Evolutionary conservation across 2,797 vertebrate genomes (phyloP), one percentile per base, ranked within the genome.

Genomic region (Rallus crepitans): DNA sequence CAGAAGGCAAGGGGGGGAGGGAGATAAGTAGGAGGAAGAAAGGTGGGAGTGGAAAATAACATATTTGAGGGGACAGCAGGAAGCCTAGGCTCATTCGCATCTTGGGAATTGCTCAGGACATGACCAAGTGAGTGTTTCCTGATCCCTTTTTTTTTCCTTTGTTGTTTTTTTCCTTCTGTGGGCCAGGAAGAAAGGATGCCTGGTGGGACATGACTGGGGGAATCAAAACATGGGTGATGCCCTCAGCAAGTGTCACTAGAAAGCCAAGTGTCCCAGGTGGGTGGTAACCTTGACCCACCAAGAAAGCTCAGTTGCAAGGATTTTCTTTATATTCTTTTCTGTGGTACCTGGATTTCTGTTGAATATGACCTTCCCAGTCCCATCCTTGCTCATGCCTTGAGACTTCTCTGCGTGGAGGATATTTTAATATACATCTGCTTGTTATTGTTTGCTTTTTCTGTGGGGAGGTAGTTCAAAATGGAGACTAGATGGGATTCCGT

Each of bases 31-130:
- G 59, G 72, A 88, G 85, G 81, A 78, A 90, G 71, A 90, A 96
- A 95, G 94, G 85, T 96, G 91, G 94, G 89, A 97, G 93, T 95
- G 92, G 96, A 94, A 95, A 97, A 91, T 66, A 21, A 80, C 93
- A 33, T 81, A 73, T 90, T 25, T 60, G 87, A 93, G 89, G 93
- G 89, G 94, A 90, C 93, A 96, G 96, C 89, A 93, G 94, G 91
- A 95, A 94, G 84, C 66, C 48, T n/a, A 20, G 76, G 63, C 91
- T 73, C 48, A 25, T 68, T 95, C 52, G 5, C 6, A 8, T 65
- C 84, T 75, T 75, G 94, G 93, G 85, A 86, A 81, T 91, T 88
- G 82, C 87, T 97, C 93, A 90, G 95, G 95, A 88, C 66, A 7
- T 17, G 90, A 87, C 94, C 87, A 81, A 90, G 95, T 83, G 91